Conservation (phyloP, 2,113 vertebrate species). For the Xiphophorus couchianus region DNA sequence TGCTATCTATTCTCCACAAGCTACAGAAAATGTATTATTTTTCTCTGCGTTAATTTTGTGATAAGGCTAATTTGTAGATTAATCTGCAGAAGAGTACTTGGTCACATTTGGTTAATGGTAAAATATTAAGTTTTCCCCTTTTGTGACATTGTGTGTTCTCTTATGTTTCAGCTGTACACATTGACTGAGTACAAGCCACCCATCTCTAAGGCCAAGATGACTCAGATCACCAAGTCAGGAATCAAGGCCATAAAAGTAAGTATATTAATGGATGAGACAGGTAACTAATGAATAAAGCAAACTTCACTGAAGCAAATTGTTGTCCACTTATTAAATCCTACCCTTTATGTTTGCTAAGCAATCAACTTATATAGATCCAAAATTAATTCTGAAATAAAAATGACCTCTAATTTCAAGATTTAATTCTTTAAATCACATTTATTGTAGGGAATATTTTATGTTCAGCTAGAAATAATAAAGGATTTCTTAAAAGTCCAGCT, state of each 20-base stretch:
- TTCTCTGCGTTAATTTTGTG: too few relatives aligned
- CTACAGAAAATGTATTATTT: too few relatives aligned
- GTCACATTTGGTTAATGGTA: neutral
- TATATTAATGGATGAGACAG: constrained; percentile 62
- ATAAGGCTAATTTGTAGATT: neutral
- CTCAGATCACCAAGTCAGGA: constrained; percentile 98
- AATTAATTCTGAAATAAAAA: neutral
- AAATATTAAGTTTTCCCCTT: neutral
- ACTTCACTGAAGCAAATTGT: neutral
- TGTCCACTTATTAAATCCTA: neutral
- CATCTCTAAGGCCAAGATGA: constrained; percentile 99
- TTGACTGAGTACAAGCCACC: constrained; percentile 99
- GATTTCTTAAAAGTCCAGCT: neutral
- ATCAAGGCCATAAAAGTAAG: constrained; percentile 99
- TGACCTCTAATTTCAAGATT: neutral
- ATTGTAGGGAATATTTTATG: neutral
- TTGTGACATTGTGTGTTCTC: constrained; percentile 12
- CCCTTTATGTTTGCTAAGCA: neutral
- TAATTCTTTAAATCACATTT: neutral
- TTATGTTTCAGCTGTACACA: constrained; percentile 89
- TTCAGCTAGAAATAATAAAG: neutral
- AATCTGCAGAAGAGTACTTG: neutral
- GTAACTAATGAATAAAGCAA: constrained; percentile 29
- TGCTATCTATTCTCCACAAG: too few relatives aligned
- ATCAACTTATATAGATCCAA: neutral